Base-by-base conservation (phyloP, 92 coral and sea anemone species). In the Paragorgia papillata region DNA sequence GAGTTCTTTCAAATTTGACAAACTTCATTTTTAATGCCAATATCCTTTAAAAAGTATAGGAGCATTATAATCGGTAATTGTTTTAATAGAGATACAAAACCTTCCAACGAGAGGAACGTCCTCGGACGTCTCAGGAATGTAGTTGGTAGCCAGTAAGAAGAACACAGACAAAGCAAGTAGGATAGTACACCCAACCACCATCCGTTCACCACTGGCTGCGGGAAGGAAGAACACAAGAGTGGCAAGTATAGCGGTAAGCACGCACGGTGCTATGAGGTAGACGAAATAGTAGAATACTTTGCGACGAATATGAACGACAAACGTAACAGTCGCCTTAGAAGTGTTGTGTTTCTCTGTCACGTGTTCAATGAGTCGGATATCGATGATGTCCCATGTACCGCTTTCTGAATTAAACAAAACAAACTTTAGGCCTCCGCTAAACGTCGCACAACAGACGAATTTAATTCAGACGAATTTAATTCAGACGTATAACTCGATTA, bases 101-200 rank as follows among this genome's bases (percentile, higher is more conserved):
- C 92, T 93, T 65, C 94, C 92, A 55, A 93, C 85, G 19, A 93
- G 54, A 21, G 97, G 97, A 14, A 93, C 94, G 14, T 84, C 88
- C 61, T 93, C 97, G 2, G 97, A 93, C 3, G 97, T 93, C 81
- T 93, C 91, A 1, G 97, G 97, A 35, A 93, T 93, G 76, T 90
- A 92, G 29, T 90, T 90, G 10, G 97, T 86, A 32, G 97, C 97
- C 74, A 93, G 77, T 56, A 93, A 37, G 66, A 81, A 88, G 91
- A 93, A 93, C 17, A 93, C 97, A 0, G 93, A 88, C 79, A 93
- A 86, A 19, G 97, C 85, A 79, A 93, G 75, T 31, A 93, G 96
- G 21, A 90, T 80, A 21, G 97, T 93, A 24, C 91, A 90, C 9
- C 97, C 97, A 53, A 93, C 97, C 31, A 93, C 97, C 97, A 93